A percentile compares a stretch with the other conserved stretches of the same genome.
Evolutionary conservation across 2,888 invertebrate species (phyloP).

Genomic region (Incurvaria masculella): DNA sequence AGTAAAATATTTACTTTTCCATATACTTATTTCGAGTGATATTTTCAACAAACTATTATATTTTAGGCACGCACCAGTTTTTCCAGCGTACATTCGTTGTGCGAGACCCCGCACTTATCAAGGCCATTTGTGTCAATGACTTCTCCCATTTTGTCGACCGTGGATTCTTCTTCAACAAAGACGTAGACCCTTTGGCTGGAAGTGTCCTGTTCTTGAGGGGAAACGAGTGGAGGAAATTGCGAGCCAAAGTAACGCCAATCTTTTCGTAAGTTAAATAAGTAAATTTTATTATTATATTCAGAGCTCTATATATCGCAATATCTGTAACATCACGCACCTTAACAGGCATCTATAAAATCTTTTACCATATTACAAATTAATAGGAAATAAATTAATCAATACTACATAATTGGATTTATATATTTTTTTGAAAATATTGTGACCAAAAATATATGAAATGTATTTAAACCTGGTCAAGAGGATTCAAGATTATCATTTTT

Average conservation of each 20-base stretch:
- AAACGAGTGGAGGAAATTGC: conserved; percentile 38
- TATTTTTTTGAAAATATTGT: no score
- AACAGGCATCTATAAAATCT: no score
- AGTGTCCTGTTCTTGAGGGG: conserved; percentile 46
- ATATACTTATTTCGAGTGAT: neutral
- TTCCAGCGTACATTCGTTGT: conserved; percentile 45
- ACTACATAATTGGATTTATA: no score
- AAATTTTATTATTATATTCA: neutral
- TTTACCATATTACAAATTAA: no score
- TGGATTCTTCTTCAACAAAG: conserved; percentile 46
- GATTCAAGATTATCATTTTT: no score
- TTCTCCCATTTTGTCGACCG: conserved; percentile 47
- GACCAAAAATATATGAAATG: no score
- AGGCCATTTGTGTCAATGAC: conserved; percentile 44
- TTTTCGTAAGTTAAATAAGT: conserved; percentile 36
- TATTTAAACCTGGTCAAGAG: no score
- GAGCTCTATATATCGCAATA: no score
- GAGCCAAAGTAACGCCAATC: conserved; percentile 48
- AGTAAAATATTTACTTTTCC: neutral
- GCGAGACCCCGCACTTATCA: conserved; percentile 42
- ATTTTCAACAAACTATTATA: neutral
- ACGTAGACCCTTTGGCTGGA: conserved; percentile 43
- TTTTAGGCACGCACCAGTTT: conserved; percentile 46
- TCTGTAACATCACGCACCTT: no score
- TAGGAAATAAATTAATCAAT: no score